A percentile compares a stretch with the other conserved stretches of the same genome.
These are phyloP conservation scores for Brachypalpus laphriformis DNA, from an alignment of 2,888 invertebrate species.

Conservation along the genomic window DNA sequence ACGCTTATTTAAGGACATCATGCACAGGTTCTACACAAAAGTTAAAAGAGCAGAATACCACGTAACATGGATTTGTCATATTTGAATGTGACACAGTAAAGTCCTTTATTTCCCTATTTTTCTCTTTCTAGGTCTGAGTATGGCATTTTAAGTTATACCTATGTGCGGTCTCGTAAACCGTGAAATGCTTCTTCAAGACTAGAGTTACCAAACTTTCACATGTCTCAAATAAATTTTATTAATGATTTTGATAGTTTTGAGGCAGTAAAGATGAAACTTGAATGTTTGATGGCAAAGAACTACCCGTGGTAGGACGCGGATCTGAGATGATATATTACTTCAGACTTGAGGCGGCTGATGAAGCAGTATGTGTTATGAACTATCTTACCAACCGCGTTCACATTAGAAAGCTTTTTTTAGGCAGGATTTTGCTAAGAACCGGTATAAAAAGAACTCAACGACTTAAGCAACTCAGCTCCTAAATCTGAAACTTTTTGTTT, in stretches of 20 bases:
- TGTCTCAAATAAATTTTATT: constrained; percentile 59
- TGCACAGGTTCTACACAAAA: neutral
- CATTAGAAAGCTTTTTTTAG: too few species aligned
- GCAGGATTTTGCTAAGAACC: too few species aligned
- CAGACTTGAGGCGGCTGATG: neutral
- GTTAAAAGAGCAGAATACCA: constrained; percentile 16
- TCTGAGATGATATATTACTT: neutral
- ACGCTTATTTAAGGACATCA: constrained; percentile 30
- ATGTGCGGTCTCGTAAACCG: constrained; percentile 27
- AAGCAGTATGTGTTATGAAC: neutral
- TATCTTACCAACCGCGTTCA: neutral
- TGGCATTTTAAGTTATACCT: constrained; percentile 29
- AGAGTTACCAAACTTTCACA: constrained; percentile 56
- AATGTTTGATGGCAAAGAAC: constrained; percentile 4
- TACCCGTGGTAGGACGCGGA: neutral
- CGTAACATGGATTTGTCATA: constrained; percentile 64
- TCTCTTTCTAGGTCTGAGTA: constrained; percentile 25
- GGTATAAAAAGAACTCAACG: too few species aligned
- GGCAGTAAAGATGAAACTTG: constrained; percentile 18
- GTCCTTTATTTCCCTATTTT: constrained; percentile 25
- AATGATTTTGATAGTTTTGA: constrained; percentile 48
- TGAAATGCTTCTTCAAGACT: constrained; percentile 39
- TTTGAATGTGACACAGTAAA: constrained; percentile 68
- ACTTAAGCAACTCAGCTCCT: too few species aligned
- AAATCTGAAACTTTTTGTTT: too few species aligned